Conservation (phyloP, 2,797 vertebrate species). For the Vipera ursinii region DNA sequence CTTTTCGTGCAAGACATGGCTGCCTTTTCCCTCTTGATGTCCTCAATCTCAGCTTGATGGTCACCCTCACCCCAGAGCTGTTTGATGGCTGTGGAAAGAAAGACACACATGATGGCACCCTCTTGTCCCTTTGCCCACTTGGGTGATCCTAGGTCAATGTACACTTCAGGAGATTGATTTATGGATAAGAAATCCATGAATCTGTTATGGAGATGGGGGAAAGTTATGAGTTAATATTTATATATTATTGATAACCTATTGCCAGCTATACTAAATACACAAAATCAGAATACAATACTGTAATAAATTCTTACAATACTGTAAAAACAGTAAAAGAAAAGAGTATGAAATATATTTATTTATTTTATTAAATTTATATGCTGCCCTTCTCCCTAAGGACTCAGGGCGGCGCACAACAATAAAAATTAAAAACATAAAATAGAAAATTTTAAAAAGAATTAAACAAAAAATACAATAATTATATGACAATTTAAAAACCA, state of each 20-base stretch:
- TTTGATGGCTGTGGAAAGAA: conserved; percentile 74
- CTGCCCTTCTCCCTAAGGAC: too few species aligned
- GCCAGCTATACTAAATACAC: background rate
- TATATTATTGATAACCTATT: background rate
- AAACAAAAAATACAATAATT: too few species aligned
- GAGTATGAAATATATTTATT: too few species aligned
- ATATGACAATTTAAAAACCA: too few species aligned
- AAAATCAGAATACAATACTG: background rate
- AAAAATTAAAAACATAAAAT: too few species aligned
- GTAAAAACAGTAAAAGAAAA: too few species aligned
- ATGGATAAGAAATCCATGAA: background rate
- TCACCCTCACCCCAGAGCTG: conserved; percentile 80
- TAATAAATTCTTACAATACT: too few species aligned
- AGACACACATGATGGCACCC: background rate
- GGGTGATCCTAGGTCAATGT: background rate
- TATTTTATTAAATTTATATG: too few species aligned
- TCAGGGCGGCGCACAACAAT: too few species aligned
- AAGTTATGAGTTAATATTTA: background rate
- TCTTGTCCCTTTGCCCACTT: background rate
- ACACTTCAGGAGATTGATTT: background rate
- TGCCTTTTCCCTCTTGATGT: conserved; percentile 83
- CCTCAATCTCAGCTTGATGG: conserved; percentile 79
- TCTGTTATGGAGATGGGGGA: background rate
- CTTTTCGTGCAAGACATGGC: conserved; percentile 70
- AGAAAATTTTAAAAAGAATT: too few species aligned